A percentile compares a stretch with the other conserved stretches of the same genome.
These are phyloP conservation scores for Napeogenes inachia DNA, from an alignment of 2,888 invertebrate genomes.

Conservation along the genomic window DNA sequence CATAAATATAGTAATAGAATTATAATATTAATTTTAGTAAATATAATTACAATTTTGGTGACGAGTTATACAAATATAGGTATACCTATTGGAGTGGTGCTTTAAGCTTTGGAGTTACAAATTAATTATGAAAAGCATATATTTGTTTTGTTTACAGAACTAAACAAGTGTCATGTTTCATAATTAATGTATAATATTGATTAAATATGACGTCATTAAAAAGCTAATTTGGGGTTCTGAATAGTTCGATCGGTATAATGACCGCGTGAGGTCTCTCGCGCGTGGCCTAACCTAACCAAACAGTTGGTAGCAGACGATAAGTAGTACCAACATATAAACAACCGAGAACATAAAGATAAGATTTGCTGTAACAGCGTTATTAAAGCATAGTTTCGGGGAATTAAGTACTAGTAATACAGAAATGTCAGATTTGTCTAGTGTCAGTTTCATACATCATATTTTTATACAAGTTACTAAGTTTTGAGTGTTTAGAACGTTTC, in stretches of 20 bases:
- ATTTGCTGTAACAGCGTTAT: constrained; percentile 13
- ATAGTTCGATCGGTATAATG: constrained; percentile 48
- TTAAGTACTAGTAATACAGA: neutral
- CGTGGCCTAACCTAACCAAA: constrained; percentile 63
- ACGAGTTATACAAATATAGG: neutral
- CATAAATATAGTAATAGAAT: too few species aligned
- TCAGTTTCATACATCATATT: too few species aligned
- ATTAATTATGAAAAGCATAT: too few species aligned
- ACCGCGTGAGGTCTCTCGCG: constrained; percentile 39
- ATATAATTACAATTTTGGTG: too few species aligned
- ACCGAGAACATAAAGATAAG: constrained; percentile 31
- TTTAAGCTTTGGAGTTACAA: too few species aligned
- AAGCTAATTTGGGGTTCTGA: constrained; percentile 58
- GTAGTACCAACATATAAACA: constrained; percentile 50
- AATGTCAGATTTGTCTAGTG: too few species aligned
- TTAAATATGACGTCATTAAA: constrained; percentile 53
- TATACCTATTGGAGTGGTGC: too few species aligned
- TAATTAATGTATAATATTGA: constrained; percentile 45
- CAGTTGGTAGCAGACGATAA: constrained; percentile 64
- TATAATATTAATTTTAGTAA: too few species aligned
- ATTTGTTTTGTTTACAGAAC: too few species aligned
- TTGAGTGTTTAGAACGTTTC: constrained; percentile 16
- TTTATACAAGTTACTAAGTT: constrained; percentile 4
- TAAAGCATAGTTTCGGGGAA: constrained; percentile 7
- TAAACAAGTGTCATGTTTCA: too few species aligned